A percentile compares a stretch with the other conserved stretches of the same genome.
Evolutionary conservation across 23 tunicate genomes (phyloP).

Genomic region (Oikopleura dioica): DNA sequence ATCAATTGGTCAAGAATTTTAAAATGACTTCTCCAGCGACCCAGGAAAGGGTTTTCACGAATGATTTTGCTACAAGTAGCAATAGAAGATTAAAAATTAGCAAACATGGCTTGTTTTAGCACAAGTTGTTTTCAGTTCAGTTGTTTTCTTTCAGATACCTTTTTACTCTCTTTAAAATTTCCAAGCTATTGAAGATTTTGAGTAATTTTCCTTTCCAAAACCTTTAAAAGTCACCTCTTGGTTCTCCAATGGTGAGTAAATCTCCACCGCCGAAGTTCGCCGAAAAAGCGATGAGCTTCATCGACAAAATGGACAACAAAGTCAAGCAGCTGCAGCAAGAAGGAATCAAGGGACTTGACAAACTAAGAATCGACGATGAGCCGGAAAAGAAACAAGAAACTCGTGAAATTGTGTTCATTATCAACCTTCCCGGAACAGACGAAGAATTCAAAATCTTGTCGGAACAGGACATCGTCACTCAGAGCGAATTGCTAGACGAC

Average conservation of each 20-base stretch:
- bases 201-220: no score
- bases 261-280: neutral
- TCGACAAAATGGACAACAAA: neutral
- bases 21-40: neutral
- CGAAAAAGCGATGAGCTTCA: neutral
- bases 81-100: slow-evolving; percentile 12
- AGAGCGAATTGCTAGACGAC: neutral
- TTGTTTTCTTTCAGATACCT: no score
- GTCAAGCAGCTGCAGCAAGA: neutral
- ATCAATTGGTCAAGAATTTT: neutral
- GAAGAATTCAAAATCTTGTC: slow-evolving; percentile 5
- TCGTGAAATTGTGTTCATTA: neutral
- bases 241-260: no score
- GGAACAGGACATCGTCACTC: neutral
- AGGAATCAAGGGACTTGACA: neutral
- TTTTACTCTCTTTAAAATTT: no score
- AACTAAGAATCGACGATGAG: neutral
- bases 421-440: neutral
- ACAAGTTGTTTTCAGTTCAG: no score
- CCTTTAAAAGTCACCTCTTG: no score
- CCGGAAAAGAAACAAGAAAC: neutral
- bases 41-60: no score
- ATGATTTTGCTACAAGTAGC: no score
- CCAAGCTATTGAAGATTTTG: no score
- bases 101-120: no score